Conservation (phyloP, 1,140 invertebrate species). For the Bathynomus jamesi region DNA sequence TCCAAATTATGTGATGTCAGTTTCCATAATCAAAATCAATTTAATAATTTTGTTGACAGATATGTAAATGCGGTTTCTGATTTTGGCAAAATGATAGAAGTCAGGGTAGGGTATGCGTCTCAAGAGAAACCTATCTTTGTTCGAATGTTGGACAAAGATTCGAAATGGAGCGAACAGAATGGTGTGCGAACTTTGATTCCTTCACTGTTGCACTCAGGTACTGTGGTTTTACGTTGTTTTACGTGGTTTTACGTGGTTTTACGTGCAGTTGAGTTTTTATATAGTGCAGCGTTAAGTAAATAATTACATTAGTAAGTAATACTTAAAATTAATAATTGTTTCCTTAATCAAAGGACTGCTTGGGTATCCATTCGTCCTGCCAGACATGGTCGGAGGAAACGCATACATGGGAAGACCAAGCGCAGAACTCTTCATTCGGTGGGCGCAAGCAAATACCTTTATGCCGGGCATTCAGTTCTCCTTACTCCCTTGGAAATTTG, state of each 20-base stretch:
- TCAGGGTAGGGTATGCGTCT: conserved; percentile 56
- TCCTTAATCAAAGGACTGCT: conserved; percentile 65
- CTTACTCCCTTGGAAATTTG: conserved; percentile 77
- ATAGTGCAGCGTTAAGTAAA: no score
- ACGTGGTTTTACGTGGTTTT: no score
- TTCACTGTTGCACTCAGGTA: conserved; percentile 54
- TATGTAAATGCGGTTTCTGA: conserved; percentile 57
- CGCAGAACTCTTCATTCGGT: conserved; percentile 78
- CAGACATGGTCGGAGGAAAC: conserved; percentile 90
- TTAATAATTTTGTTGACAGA: conserved; percentile 41
- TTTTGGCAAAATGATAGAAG: conserved; percentile 64
- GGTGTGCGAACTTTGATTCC: conserved; percentile 70
- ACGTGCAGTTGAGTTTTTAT: no score
- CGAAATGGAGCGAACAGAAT: conserved; percentile 68
- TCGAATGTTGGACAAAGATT: conserved; percentile 78
- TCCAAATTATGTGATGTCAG: no score
- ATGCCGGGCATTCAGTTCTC: conserved; percentile 84
- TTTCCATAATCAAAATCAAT: no score
- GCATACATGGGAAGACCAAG: conserved; percentile 50
- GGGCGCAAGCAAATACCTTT: conserved; percentile 78
- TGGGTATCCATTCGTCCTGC: conserved; percentile 75
- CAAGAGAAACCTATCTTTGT: conserved; percentile 74
- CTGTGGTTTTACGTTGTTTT: no score
- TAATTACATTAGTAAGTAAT: no score
- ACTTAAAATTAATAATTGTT: no score